Conservation (phyloP, 2,888 invertebrate genomes). For the Parnassius apollo region DNA sequence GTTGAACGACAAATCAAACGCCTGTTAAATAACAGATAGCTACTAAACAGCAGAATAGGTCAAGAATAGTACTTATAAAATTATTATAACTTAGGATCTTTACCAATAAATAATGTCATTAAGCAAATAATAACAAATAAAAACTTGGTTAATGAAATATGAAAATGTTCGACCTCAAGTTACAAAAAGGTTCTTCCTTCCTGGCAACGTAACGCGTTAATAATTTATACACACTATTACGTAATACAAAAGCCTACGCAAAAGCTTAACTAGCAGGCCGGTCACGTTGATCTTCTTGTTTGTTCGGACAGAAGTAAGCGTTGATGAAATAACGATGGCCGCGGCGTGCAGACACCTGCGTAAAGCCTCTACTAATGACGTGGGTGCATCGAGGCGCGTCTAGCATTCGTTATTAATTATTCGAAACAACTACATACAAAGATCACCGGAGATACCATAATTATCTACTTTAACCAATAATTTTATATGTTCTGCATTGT, state of each 20-base stretch:
- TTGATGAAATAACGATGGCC: slow-evolving; percentile 29
- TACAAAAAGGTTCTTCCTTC: slow-evolving; percentile 47
- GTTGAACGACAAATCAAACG: too few species aligned
- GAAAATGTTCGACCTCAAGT: slow-evolving; percentile 10
- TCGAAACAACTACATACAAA: slow-evolving; percentile 1
- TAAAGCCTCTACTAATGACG: slow-evolving; percentile 23
- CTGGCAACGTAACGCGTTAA: slow-evolving; percentile 44
- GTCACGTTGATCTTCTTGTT: slow-evolving; percentile 46
- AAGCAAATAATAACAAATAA: background rate
- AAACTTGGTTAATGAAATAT: slow-evolving; percentile 14
- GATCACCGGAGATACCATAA: background rate
- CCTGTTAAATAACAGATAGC: too few species aligned
- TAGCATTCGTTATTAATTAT: slow-evolving; percentile 17
- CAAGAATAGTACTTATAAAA: too few species aligned
- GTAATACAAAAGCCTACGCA: slow-evolving; percentile 40
- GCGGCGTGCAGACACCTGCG: slow-evolving; percentile 17
- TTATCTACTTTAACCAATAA: too few species aligned
- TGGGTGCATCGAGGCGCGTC: slow-evolving; percentile 16
- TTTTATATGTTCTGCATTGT: too few species aligned
- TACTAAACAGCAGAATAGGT: too few species aligned
- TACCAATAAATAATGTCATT: background rate
- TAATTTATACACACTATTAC: slow-evolving; percentile 15
- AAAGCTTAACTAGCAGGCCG: slow-evolving; percentile 39
- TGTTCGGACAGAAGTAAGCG: slow-evolving; percentile 4
- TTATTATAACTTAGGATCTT: too few species aligned